Evolutionary conservation across 1,140 invertebrate species (phyloP).

Genomic region (Lasioglossum baleicum): DNA sequence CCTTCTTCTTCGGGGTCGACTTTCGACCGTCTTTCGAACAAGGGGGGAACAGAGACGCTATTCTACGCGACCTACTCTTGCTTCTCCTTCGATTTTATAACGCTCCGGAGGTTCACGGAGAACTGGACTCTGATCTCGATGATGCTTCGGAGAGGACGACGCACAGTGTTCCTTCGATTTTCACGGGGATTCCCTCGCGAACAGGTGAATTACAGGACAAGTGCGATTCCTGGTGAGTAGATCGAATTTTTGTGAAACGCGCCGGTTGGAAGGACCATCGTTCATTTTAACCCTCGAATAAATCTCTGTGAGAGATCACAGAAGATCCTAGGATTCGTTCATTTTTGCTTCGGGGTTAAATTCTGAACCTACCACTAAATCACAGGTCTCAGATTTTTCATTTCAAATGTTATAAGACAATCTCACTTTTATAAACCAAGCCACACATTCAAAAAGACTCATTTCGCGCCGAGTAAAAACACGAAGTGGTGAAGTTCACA

Average conservation of each 20-base stretch:
- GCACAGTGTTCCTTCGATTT: neutral
- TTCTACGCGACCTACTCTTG: neutral
- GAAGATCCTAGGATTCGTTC: no score
- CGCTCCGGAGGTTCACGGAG: no score
- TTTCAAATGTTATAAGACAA: no score
- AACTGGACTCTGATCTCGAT: neutral
- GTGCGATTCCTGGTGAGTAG: conserved; percentile 13
- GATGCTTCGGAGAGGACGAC: neutral
- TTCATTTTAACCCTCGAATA: neutral
- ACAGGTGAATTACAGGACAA: neutral
- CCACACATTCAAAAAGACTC: no score
- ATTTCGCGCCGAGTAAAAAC: no score
- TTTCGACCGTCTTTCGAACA: neutral
- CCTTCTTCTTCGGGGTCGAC: conserved; percentile 5
- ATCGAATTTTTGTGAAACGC: no score
- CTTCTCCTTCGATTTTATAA: neutral
- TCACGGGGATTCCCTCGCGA: neutral
- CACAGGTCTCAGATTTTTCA: no score
- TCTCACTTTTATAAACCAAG: no score
- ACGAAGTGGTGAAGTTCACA: no score
- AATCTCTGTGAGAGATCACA: no score
- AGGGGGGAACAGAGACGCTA: neutral
- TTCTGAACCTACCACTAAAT: no score
- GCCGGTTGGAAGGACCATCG: neutral
- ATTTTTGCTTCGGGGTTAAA: no score